Percentiles rank a stretch among this genome's conserved stretches.
Evolutionary conservation across 2,888 invertebrate species (phyloP).

Genomic region (Salpingus planirostris): DNA sequence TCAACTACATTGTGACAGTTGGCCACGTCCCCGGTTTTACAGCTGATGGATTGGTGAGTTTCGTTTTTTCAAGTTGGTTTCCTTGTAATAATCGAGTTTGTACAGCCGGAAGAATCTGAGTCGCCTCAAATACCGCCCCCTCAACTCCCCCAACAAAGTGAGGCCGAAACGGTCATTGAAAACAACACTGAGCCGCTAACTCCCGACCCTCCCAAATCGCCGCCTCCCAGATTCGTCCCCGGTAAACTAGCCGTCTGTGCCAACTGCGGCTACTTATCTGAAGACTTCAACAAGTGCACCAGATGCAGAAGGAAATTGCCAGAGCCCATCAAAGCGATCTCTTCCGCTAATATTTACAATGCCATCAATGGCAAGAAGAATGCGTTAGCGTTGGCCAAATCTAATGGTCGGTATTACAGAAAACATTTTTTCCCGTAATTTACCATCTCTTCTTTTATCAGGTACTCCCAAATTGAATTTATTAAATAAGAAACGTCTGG

Average conservation of each 20-base stretch:
- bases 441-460: no score
- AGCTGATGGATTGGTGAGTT: no score
- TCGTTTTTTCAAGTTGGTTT: not conserved
- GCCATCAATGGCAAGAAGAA: conserved; percentile 8
- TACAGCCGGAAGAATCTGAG: no score
- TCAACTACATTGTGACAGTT: conserved; percentile 72
- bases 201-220: not conserved
- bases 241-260: conserved; percentile 73
- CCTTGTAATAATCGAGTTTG: not conserved
- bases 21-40: conserved; percentile 36
- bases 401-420: conserved; percentile 7
- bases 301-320: conserved; percentile 62
- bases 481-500: conserved; percentile 9
- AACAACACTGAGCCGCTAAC: not conserved
- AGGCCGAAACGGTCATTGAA: no score
- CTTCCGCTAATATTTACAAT: conserved; percentile 21
- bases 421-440: no score
- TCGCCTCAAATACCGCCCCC: no score
- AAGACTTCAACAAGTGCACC: conserved; percentile 71
- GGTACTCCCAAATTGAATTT: conserved; percentile 13
- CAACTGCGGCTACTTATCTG: conserved; percentile 70
- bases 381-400: conserved; percentile 6
- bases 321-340: conserved; percentile 59
- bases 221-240: conserved; percentile 52
- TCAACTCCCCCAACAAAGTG: no score